Base-by-base conservation (phyloP, 2,888 invertebrate genomes). In the Tinea pellionella region DNA sequence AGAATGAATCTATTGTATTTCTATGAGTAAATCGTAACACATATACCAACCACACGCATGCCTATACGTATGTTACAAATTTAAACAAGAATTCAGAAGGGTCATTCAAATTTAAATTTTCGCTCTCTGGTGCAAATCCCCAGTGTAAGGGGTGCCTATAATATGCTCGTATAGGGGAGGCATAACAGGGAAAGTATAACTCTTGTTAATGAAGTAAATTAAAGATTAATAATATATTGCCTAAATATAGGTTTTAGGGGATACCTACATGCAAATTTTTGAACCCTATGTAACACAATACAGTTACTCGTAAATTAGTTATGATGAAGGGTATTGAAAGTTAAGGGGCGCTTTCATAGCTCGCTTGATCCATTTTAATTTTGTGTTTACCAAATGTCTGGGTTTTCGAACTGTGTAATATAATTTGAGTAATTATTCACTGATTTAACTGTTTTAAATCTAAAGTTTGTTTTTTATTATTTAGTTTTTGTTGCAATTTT, bases 191-290 rank as follows among this genome's bases (percentile, higher is more conserved):
- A 24, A 42, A 18, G 42, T 43, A 19, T 80, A 77, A 75, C 67
- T 69, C 71, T 70, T 71, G 80, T 80, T 85, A 84, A 87, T 86
- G 85, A 87, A 87, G 84, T 78, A 86, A 87, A 87, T 87, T 87
- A 87, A 85, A 86, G 81, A 86, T 87, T 86, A 87, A 87, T 87
- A 87, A 84, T 85, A 82, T 73, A 87, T 85, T 80, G 78, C 80
- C 77, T 77, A 79, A 77, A 78, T 80, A 83, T 77, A 78, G 78
- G 76, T 76, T 78, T 75, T 72, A 69, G 76, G 73, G 73, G 73
- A 24, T 24, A 24, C 24, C 24, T 77, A 71, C 69, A 80, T 83
- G 82, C 75, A 81, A 81, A 81, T 82, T 70, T 69, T 65, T 61
- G 65, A 68, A 68, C 74, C 74, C 76, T 66, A 63, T 69, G 73